Conservation (phyloP, 2,113 vertebrate species). For the Rattus rattus region DNA sequence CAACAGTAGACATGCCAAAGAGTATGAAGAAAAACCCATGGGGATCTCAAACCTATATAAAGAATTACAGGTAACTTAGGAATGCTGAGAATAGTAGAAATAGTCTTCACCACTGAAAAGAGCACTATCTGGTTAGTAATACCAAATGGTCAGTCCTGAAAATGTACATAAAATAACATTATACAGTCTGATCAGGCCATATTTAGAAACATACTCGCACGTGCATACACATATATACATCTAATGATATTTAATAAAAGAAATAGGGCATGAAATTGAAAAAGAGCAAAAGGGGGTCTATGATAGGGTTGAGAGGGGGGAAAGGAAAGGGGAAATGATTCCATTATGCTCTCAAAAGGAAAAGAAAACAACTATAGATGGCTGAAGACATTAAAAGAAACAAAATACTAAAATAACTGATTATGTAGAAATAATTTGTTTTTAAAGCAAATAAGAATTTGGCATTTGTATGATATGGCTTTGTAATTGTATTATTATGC, state of each 20-base stretch:
- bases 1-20: background rate
- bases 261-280: background rate
- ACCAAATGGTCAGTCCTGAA: background rate
- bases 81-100: background rate
- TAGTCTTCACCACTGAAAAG: background rate
- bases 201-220: too few species aligned
- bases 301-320: too few species aligned
- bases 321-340: background rate
- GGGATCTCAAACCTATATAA: background rate
- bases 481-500: background rate
- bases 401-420: slow-evolving; percentile 9
- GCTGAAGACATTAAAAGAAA: slow-evolving; percentile 21
- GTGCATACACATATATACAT: background rate
- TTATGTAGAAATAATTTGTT: slow-evolving; percentile 28
- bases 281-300: background rate
- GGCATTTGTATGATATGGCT: background rate
- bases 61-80: background rate
- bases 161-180: background rate
- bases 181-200: background rate
- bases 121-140: background rate
- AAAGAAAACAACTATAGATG: background rate
- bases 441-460: slow-evolving; percentile 5
- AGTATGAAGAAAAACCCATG: background rate
- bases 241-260: background rate
- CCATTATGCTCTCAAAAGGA: background rate